phyloP scores from a whole-genome alignment of 2,888 invertebrate species.

The Cylindroiulus punctatus region DNA sequence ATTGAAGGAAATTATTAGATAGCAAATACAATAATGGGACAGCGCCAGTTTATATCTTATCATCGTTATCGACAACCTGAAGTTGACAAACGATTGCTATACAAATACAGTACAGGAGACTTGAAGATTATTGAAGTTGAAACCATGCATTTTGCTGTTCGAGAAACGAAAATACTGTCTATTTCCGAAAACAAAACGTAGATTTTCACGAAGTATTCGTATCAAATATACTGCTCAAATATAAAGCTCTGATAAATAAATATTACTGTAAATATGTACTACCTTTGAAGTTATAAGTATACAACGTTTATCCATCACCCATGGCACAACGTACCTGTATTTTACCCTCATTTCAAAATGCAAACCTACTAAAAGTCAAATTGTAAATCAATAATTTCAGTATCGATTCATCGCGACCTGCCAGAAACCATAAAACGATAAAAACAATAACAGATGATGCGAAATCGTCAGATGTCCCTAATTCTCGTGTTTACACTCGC shows the following conservation, averaged over 20 bases:
- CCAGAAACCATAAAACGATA: neutral
- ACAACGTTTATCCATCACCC: no score
- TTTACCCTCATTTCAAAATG: neutral
- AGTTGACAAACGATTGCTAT: neutral
- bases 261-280: no score
- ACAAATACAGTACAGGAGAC: neutral
- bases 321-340: neutral
- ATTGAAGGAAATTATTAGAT: no score
- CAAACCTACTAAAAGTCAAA: neutral
- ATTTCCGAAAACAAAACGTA: neutral
- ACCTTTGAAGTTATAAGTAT: no score
- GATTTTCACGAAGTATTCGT: no score
- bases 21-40: no score
- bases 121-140: neutral
- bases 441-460: neutral
- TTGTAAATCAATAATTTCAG: neutral
- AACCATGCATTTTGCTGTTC: neutral
- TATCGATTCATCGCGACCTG: neutral
- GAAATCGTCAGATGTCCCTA: neutral
- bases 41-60: neutral
- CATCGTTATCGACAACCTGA: neutral
- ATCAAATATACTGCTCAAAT: no score
- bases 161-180: neutral
- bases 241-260: no score
- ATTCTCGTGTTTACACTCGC: neutral